A percentile compares a stretch with the other conserved stretches of the same genome.
phyloP scores from a whole-genome alignment of 2,888 invertebrate genomes.

The Enchytraeus crypticus region DNA sequence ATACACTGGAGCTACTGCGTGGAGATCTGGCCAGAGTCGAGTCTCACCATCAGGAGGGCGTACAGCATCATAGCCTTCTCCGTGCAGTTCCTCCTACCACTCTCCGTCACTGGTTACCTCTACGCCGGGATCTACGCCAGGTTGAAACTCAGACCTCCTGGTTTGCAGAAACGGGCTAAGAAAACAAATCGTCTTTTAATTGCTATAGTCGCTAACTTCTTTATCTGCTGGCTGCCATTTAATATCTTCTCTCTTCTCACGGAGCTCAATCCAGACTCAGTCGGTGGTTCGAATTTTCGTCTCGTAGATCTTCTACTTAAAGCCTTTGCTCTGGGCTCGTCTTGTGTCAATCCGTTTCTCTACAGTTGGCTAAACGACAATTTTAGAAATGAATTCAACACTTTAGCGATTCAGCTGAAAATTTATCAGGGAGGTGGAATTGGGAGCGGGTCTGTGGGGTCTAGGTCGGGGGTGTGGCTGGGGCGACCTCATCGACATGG shows the following conservation, averaged over 20 bases:
- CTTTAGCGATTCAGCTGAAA: constrained; percentile 39
- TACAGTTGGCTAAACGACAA: constrained; percentile 91
- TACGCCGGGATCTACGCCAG: constrained; percentile 8
- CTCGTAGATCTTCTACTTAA: constrained; percentile 39
- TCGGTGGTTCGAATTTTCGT: constrained; percentile 34
- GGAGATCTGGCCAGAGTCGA: constrained; percentile 35
- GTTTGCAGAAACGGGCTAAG: neutral
- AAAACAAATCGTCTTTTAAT: constrained; percentile 41
- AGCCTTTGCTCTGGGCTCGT: constrained; percentile 64
- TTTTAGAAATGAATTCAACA: constrained; percentile 72
- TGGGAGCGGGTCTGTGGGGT: neutral
- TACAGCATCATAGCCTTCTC: constrained; percentile 27
- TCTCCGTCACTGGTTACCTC: constrained; percentile 2
- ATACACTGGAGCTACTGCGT: constrained; percentile 36
- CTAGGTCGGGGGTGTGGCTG: no score
- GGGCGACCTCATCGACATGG: no score
- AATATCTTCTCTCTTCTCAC: constrained; percentile 35
- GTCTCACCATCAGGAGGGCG: constrained; percentile 15
- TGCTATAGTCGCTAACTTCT: constrained; percentile 39
- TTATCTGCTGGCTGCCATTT: constrained; percentile 44
- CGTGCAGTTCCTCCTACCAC: constrained; percentile 9
- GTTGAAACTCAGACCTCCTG: neutral
- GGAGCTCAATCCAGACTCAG: constrained; percentile 32
- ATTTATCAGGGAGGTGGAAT: neutral
- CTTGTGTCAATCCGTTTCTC: constrained; percentile 79